Percentiles rank a stretch among this genome's conserved stretches.
phyloP scores from a whole-genome alignment of 2,113 vertebrate species.

The Thymallus thymallus region DNA sequence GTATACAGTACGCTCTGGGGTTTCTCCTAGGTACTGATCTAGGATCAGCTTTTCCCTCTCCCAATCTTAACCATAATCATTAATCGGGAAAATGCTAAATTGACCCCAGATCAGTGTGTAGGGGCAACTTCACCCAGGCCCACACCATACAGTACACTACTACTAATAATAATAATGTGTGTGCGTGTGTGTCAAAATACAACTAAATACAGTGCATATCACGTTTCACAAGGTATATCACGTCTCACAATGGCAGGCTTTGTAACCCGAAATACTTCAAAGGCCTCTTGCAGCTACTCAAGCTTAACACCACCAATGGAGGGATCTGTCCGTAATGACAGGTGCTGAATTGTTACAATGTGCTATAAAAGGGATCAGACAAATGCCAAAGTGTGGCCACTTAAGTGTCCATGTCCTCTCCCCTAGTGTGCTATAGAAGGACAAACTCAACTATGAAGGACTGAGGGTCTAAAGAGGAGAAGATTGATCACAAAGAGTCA shows the following conservation, averaged over 20 bases:
- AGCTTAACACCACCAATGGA: no score
- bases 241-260: not conserved
- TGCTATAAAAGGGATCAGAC: not conserved
- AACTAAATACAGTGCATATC: not conserved
- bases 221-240: not conserved
- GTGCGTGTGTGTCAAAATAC: no score
- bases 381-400: not conserved
- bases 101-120: no score
- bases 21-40: not conserved
- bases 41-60: no score
- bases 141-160: no score
- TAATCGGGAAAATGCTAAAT: no score
- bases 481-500: no score
- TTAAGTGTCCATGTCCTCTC: not conserved
- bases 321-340: not conserved
- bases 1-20: not conserved
- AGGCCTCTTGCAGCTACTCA: not conserved
- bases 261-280: not conserved
- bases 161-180: no score
- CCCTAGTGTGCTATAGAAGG: not conserved
- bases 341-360: conserved; percentile 1
- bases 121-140: no score
- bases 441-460: not conserved
- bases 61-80: no score
- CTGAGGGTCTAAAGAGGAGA: not conserved